These are phyloP conservation scores for Batillaria attramentaria DNA, from an alignment of 1,140 invertebrate genomes.

Conservation along the genomic window DNA sequence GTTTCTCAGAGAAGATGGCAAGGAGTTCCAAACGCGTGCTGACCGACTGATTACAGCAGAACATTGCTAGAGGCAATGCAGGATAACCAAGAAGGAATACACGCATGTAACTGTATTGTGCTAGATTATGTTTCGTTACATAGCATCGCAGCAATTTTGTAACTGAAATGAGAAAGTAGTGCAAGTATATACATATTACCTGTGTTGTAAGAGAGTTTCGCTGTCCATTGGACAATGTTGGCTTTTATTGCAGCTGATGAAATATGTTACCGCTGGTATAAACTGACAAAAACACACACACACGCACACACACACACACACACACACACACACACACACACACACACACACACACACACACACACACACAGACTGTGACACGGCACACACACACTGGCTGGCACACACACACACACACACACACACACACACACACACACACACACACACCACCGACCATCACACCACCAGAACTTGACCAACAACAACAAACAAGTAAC, in stretches of 20 bases:
- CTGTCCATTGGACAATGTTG: background rate
- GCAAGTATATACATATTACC: background rate
- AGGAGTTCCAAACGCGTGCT: too few relatives aligned
- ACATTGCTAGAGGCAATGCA: too few relatives aligned
- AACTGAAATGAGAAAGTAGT: background rate
- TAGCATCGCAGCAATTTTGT: background rate
- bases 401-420: background rate
- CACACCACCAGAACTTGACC: too few relatives aligned
- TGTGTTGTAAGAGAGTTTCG: too few relatives aligned
- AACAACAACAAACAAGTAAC: too few relatives aligned
- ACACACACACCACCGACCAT: too few relatives aligned
- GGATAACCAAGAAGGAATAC: too few relatives aligned
- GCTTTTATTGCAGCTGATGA: too few relatives aligned
- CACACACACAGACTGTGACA: background rate
- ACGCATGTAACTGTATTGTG: background rate
- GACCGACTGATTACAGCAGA: too few relatives aligned
- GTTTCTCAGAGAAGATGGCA: too few relatives aligned
- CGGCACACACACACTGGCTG: background rate
- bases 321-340: background rate
- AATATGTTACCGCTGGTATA: background rate
- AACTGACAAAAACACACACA: background rate
- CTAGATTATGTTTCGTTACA: background rate
- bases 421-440: constrained; percentile 16
- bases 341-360: background rate
- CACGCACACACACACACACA: background rate